These are phyloP conservation scores for Stictocephala bisonia DNA, from an alignment of 2,888 invertebrate genomes.

Conservation along the genomic window DNA sequence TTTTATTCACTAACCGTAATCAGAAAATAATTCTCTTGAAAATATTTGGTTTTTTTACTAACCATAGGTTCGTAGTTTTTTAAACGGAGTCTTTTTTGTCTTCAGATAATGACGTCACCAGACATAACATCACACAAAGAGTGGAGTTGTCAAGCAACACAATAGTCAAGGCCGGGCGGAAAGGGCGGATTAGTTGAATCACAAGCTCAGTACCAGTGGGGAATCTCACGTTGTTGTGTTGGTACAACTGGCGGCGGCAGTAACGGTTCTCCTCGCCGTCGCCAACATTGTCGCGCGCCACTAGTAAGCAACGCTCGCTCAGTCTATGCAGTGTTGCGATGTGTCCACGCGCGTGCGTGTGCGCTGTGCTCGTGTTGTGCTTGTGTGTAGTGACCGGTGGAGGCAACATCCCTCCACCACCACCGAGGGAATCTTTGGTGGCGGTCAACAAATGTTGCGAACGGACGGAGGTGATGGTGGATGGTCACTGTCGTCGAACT, in stretches of 20 bases:
- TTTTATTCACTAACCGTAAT: too few species aligned
- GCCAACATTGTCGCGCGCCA: neutral
- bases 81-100: too few species aligned
- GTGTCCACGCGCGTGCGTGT: neutral
- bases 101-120: too few species aligned
- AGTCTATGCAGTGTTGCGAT: slow-evolving; percentile 15
- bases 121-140: too few species aligned
- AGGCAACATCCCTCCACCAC: slow-evolving; percentile 43
- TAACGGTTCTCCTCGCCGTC: neutral
- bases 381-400: slow-evolving; percentile 35
- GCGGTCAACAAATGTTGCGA: slow-evolving; percentile 86
- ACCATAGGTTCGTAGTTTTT: too few species aligned
- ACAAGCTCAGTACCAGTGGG: too few species aligned
- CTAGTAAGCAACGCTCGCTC: too few species aligned
- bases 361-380: neutral
- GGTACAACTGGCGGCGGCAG: neutral
- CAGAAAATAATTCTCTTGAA: too few species aligned
- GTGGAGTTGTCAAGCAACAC: too few species aligned
- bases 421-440: slow-evolving; percentile 62
- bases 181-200: too few species aligned
- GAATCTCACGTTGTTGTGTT: neutral
- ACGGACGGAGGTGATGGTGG: slow-evolving; percentile 75
- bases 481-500: slow-evolving; percentile 73
- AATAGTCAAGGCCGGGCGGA: too few species aligned
- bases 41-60: too few species aligned